Evolutionary conservation across 2,113 vertebrate genomes (phyloP), one percentile per base, ranked within the genome.

Genomic region (Limanda limanda): DNA sequence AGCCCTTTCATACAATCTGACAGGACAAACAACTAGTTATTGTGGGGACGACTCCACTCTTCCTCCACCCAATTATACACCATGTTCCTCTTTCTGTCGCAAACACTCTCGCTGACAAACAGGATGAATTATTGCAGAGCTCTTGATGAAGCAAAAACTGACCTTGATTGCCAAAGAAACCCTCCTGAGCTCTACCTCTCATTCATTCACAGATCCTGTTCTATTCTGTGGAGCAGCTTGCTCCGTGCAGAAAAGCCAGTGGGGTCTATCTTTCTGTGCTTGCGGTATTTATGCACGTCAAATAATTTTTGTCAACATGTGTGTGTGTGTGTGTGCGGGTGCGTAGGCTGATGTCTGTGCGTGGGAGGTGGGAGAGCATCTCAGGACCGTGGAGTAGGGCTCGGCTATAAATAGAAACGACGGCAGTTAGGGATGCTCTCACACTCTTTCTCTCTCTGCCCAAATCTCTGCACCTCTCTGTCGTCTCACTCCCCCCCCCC

Each of bases 21-120:
- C 95, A 95, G 94, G 92, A 95, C 88, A 95, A 95, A 95, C 94
- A 94, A 92, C 88, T 88, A 92, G 88, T 92, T 92, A 95, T 92
- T 94, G 93, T 84, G 72, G 84, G 83, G 67, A 79, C 72, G 79
- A 81, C 47, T 72, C 67, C 17, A 27, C 73, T 42, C 77, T 71
- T 64, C 83, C 51, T 40, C 37, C 61, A 54, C 78, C 77, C 64
- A 68, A 61, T 51, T 40, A 70, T 59, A 47, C 79, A 85, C 78
- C 21, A 73, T 82, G 73, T 89, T 89, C 83, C 80, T 81, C 74
- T 86, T 79, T 83, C 59, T 65, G 52, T 60, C 11, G 5, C 64
- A 52, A 37, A 78, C 54, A 64, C 77, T 60, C 61, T 75, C 71
- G 71, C 40, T 73, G 59, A 78, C 70, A 87, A 83, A 88, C 67